Percentiles rank a stretch among this genome's conserved stretches.
Conservation (phyloP, 2,113 vertebrate species). For the Plecotus auritus region DNA sequence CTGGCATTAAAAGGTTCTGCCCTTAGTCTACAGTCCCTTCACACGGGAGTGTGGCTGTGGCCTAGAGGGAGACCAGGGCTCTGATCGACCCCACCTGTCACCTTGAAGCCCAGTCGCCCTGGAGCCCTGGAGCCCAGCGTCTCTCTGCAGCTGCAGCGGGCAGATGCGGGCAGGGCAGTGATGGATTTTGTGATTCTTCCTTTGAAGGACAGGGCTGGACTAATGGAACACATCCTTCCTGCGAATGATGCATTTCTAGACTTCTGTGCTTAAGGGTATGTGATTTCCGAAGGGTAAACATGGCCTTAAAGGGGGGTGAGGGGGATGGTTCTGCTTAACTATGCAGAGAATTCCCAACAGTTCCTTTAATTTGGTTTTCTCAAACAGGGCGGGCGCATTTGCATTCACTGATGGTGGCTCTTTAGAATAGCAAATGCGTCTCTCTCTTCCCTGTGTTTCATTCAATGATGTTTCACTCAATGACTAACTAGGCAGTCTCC, state of each 20-base stretch:
- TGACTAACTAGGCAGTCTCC: background rate
- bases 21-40: background rate
- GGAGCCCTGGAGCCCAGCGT: background rate
- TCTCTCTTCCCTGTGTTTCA: conserved; percentile 46
- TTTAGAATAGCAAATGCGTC: conserved; percentile 57
- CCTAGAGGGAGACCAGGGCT: background rate
- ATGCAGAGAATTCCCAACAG: conserved; percentile 67
- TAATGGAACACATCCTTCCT: conserved; percentile 23
- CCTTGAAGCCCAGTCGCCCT: background rate
- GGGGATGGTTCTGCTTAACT: conserved; percentile 48
- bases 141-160: background rate
- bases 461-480: conserved; percentile 62
- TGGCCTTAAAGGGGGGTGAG: conserved; percentile 35
- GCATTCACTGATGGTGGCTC: conserved; percentile 65
- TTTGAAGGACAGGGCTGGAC: conserved; percentile 33
- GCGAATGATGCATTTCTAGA: conserved; percentile 40
- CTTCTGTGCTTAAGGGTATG: conserved; percentile 35
- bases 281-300: conserved; percentile 67
- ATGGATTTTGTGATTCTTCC: conserved; percentile 33
- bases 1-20: background rate
- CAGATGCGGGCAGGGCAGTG: background rate
- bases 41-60: fast-evolving
- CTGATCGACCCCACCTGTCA: background rate
- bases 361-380: conserved; percentile 67
- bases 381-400: conserved; percentile 68